These are phyloP conservation scores for Thermophis baileyi DNA, from an alignment of 2,113 vertebrate species.

Conservation along the genomic window DNA sequence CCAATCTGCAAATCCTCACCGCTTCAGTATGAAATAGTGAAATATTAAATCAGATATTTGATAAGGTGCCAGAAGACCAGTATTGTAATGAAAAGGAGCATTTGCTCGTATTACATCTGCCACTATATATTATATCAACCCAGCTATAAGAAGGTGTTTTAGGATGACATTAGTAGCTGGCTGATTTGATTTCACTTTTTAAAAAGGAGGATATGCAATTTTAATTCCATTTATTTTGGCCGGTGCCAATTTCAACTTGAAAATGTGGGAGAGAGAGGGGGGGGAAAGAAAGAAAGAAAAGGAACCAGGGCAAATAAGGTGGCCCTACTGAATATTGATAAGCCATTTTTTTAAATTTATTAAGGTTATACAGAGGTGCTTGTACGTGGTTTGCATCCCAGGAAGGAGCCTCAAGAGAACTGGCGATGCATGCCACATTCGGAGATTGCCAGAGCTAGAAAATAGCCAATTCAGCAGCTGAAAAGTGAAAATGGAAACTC, in stretches of 20 bases:
- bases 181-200: conserved; percentile 45
- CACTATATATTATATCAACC: conserved; percentile 25
- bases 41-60: background rate
- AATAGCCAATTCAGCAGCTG: background rate
- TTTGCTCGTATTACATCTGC: background rate
- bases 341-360: conserved; percentile 64
- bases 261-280: conserved; percentile 44
- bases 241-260: conserved; percentile 31
- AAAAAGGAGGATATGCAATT: conserved; percentile 43
- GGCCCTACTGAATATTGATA: conserved; percentile 62
- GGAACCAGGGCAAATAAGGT: conserved; percentile 45
- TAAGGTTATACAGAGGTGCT: conserved; percentile 55
- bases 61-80: conserved; percentile 3
- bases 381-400: conserved; percentile 10
- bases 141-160: conserved; percentile 24
- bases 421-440: conserved; percentile 26
- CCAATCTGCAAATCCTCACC: background rate
- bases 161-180: conserved; percentile 14
- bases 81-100: conserved; percentile 17
- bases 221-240: conserved; percentile 55
- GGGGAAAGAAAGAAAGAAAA: conserved; percentile 3
- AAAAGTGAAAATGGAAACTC: background rate
- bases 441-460: background rate
- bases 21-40: background rate
- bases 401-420: conserved; percentile 36